Evolutionary conservation across 2,113 vertebrate genomes (phyloP).

Genomic region (Cynopterus brachyotis): DNA sequence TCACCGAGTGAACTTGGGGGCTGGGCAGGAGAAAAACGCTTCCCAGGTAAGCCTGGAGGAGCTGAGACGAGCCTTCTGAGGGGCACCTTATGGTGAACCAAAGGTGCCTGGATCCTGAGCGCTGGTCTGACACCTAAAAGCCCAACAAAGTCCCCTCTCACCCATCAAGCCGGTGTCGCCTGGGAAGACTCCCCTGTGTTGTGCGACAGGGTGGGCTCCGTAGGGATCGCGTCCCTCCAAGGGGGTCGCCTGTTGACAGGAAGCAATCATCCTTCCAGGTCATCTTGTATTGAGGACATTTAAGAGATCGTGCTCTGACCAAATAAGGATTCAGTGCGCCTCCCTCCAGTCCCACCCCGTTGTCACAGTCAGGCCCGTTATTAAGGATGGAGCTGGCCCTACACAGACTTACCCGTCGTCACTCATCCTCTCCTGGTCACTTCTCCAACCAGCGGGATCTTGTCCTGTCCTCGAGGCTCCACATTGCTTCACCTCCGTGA

Average conservation of each 20-base stretch:
- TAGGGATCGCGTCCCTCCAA: not conserved
- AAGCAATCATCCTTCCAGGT: not conserved
- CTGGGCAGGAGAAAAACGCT: not conserved
- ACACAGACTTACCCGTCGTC: not conserved
- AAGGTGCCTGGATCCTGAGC: not conserved
- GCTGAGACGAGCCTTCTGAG: not conserved
- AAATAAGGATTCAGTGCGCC: constrained; percentile 38
- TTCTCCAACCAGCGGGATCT: not conserved
- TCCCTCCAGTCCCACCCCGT: not conserved
- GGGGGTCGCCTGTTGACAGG: constrained; percentile 5
- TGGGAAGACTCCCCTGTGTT: not conserved
- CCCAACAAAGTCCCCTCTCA: not conserved
- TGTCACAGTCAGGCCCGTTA: not conserved
- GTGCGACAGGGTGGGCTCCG: not conserved
- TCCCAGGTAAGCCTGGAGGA: not conserved
- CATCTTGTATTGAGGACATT: constrained; percentile 47
- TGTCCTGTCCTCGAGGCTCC: not conserved
- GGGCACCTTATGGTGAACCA: not conserved
- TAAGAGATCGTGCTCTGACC: constrained; percentile 53
- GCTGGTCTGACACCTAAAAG: not conserved
- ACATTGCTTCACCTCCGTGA: too few species aligned
- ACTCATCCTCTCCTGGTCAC: not conserved
- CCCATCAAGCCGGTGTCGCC: too few species aligned
- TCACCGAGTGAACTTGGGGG: not conserved
- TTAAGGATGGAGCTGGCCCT: not conserved